Base-by-base conservation (phyloP, 1,140 invertebrate genomes). In the Brevipalpus yothersi region DNA sequence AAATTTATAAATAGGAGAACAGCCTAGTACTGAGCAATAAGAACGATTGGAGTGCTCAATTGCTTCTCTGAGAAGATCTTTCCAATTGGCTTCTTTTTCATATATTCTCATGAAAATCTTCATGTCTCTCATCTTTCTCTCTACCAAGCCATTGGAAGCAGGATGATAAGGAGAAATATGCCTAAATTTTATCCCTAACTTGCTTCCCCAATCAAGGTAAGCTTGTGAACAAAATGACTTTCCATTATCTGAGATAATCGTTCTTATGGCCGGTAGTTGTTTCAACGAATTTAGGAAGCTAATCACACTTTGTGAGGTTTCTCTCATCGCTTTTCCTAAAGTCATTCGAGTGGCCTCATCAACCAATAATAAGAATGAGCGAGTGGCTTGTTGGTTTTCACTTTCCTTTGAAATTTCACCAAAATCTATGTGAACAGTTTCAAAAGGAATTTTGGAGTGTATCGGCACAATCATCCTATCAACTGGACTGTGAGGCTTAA, bases 111-210 rank as follows among this genome's bases (percentile, higher is more conserved):
- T 31, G 17, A 43, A 41, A 7, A 10, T 41, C 23, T 57, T 57
- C 41, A 57, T 41, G 17, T 57, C 56, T 57, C 56, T 41, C 17
- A 57, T 57, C 17, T 57, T 57, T 57, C 56, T 57, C 42, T 57
- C 56, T 7, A 43, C 56, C 23, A 57, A 43, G 5, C 56, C 56
- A 43, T 57, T 57, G 17, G 39, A 31, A 15, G 40, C 39, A 8
- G 56, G 56, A 41, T 57, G 56, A 19, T 57, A 57, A 31, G 56
- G 56, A 7, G 56, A 41, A n/a, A 41, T 41, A 41, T 41, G 8
- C 13, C 17, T 41, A 21, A 57, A 21, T 4, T 8, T 43, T 8
- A 57, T 57, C 42, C 56, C 56, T 43, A n/a, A 15, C 4, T 10
- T 43, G 5, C 4, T 11, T 17, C 39, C 39, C 56, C 56, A 57